Conservation (phyloP, 2,888 invertebrate genomes). For the Anarsia innoxiella region DNA sequence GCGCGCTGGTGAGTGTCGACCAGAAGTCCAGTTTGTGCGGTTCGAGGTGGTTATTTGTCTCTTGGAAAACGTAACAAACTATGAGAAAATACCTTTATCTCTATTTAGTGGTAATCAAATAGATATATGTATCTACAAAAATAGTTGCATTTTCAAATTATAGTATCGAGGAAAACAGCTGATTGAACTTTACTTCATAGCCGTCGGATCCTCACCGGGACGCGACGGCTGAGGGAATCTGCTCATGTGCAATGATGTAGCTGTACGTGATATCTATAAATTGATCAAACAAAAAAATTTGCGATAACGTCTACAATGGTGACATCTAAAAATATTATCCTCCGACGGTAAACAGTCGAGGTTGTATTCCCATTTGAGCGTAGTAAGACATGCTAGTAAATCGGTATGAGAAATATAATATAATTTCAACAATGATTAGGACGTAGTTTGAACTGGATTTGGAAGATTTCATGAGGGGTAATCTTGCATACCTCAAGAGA, state of each 20-base stretch:
- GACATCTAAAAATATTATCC: conserved; percentile 67
- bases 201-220: too few species aligned
- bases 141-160: conserved; percentile 68
- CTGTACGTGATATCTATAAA: conserved; percentile 36
- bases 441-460: conserved; percentile 48
- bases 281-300: conserved; percentile 41
- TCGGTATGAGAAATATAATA: conserved; percentile 38
- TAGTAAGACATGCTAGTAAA: conserved; percentile 37
- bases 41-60: conserved; percentile 46
- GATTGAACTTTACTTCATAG: conserved; percentile 34
- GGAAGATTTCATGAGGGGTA: conserved; percentile 56
- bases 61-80: conserved; percentile 61
- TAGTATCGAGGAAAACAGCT: conserved; percentile 42
- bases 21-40: conserved; percentile 46
- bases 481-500: conserved; percentile 33
- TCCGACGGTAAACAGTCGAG: conserved; percentile 53
- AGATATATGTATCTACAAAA: conserved; percentile 72
- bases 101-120: conserved; percentile 69
- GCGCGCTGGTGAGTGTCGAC: conserved; percentile 24
- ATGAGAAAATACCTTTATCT: conserved; percentile 67
- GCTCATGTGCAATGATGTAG: too few species aligned
- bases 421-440: conserved; percentile 33
- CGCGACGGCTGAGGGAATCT: too few species aligned
- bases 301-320: conserved; percentile 56
- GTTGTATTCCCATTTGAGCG: conserved; percentile 50